These are phyloP conservation scores for Apamea sordens DNA, from an alignment of 2,888 invertebrate genomes.

Conservation along the genomic window DNA sequence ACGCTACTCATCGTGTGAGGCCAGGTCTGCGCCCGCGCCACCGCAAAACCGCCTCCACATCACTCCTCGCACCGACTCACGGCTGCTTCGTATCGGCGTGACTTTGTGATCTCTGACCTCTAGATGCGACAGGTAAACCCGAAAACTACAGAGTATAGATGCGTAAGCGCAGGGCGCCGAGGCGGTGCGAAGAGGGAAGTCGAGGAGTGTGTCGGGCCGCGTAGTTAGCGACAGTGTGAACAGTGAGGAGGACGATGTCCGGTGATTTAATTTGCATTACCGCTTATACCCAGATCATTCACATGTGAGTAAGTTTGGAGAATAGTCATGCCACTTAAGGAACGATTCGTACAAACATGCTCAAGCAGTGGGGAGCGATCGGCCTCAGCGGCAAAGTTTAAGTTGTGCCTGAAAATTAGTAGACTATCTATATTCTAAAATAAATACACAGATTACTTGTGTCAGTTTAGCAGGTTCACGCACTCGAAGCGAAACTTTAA, in stretches of 20 bases:
- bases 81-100: slow-evolving; percentile 47
- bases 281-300: slow-evolving; percentile 85
- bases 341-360: slow-evolving; percentile 88
- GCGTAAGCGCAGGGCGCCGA: slow-evolving; percentile 75
- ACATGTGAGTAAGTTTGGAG: slow-evolving; percentile 84
- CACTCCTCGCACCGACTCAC: slow-evolving; percentile 76
- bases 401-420: slow-evolving; percentile 81
- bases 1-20: slow-evolving; percentile 89
- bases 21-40: slow-evolving; percentile 72
- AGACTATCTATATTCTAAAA: slow-evolving; percentile 58
- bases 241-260: slow-evolving; percentile 80
- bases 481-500: slow-evolving; percentile 77
- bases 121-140: slow-evolving; percentile 16
- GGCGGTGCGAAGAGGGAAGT: slow-evolving; percentile 83
- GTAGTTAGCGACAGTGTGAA: slow-evolving; percentile 85
- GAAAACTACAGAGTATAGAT: slow-evolving; percentile 72
- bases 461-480: slow-evolving; percentile 70
- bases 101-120: slow-evolving; percentile 8
- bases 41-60: slow-evolving; percentile 74
- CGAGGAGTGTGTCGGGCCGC: slow-evolving; percentile 81
- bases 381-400: slow-evolving; percentile 83
- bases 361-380: slow-evolving; percentile 88
- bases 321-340: slow-evolving; percentile 87
- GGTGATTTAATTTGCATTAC: slow-evolving; percentile 85
- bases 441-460: slow-evolving; percentile 63